phyloP scores from a whole-genome alignment of 2,113 vertebrate genomes.

The Aldabrachelys gigantea region DNA sequence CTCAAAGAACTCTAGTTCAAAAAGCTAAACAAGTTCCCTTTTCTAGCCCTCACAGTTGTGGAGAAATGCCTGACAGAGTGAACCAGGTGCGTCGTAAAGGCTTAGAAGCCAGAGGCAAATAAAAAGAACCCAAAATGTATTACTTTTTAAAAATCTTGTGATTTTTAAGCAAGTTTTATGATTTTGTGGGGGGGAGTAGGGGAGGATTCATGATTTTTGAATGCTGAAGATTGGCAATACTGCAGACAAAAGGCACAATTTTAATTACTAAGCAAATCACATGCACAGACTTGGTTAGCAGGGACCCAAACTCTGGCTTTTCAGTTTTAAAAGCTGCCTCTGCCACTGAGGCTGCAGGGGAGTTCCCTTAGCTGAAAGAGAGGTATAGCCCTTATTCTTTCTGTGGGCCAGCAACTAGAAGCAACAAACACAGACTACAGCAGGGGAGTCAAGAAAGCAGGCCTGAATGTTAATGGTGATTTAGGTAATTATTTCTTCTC shows the following conservation, averaged over 20 bases:
- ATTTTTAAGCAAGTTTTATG: neutral
- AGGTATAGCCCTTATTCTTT: neutral
- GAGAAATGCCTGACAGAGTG: neutral
- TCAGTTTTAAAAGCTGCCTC: neutral
- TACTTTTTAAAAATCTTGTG: neutral
- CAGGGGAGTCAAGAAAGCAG: neutral
- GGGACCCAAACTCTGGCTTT: neutral
- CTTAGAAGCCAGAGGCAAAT: neutral
- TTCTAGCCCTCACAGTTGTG: neutral
- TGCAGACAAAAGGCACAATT: accelerated
- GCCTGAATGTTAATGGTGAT: neutral
- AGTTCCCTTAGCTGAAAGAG: neutral
- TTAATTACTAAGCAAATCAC: neutral
- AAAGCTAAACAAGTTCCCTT: neutral
- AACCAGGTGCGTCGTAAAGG: neutral
- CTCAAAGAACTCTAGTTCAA: neutral
- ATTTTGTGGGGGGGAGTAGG: neutral
- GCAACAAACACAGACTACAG: neutral
- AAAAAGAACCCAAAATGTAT: neutral
- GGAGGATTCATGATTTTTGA: neutral
- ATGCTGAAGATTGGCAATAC: neutral
- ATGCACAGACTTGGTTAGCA: neutral
- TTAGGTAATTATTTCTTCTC: neutral
- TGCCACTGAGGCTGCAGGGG: neutral
- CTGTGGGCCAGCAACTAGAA: neutral